Percentiles rank a stretch among this genome's conserved stretches.
Evolutionary conservation across 2,888 invertebrate species (phyloP).

Genomic region (Julus scanicus): DNA sequence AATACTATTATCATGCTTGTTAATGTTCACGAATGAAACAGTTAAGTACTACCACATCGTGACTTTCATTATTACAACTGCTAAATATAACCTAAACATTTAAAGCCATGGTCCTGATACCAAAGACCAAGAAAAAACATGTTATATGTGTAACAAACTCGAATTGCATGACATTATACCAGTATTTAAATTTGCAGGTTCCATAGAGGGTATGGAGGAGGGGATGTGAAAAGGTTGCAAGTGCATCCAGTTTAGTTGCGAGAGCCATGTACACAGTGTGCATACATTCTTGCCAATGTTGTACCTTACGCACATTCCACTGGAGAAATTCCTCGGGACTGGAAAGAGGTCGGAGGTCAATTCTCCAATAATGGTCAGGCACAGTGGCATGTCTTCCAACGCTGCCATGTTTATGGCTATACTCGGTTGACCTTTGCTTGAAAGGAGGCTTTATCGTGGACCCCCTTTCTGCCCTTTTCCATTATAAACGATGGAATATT

Average conservation of each 20-base stretch:
- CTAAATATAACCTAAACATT: too few relatives aligned
- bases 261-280: not conserved
- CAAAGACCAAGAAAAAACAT: too few relatives aligned
- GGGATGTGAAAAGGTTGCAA: not conserved
- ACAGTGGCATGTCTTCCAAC: not conserved
- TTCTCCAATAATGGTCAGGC: not conserved
- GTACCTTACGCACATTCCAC: not conserved
- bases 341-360: not conserved
- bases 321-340: not conserved
- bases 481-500: not conserved
- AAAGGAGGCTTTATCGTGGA: not conserved
- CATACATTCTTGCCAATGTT: not conserved
- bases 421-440: not conserved
- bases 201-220: not conserved
- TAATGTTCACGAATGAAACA: too few relatives aligned
- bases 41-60: too few relatives aligned
- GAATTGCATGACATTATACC: too few relatives aligned
- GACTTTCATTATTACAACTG: too few relatives aligned
- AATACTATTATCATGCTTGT: too few relatives aligned
- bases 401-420: not conserved
- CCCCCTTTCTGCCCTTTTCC: not conserved
- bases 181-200: not conserved
- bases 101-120: too few relatives aligned
- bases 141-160: too few relatives aligned
- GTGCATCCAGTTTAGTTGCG: not conserved